Evolutionary conservation across 2,113 vertebrate genomes (phyloP).

Genomic region (Dasyprocta punctata): DNA sequence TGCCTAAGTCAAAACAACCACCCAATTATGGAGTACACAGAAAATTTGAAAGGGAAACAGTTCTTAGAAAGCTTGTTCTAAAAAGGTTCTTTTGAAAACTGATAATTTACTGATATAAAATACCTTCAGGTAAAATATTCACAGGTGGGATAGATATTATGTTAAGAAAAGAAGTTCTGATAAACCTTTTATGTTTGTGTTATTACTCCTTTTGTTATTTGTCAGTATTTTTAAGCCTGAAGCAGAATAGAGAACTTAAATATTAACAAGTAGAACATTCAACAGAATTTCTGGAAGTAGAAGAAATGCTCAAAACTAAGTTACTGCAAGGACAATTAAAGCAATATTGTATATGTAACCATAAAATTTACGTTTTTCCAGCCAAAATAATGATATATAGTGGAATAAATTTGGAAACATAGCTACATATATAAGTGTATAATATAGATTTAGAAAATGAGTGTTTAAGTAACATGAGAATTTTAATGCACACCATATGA

Average conservation of each 20-base stretch:
- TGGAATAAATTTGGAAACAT: not conserved
- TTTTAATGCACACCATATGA: not conserved
- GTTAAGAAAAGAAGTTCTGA: not conserved
- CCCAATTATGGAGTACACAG: not conserved
- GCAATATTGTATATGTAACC: not conserved
- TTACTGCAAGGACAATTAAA: not conserved
- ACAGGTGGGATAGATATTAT: not conserved
- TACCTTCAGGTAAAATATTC: not conserved
- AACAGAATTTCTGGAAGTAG: not conserved
- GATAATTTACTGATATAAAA: not conserved
- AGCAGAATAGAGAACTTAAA: not conserved
- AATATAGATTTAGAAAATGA: not conserved
- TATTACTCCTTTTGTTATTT: not conserved
- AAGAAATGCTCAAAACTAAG: not conserved
- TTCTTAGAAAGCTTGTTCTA: conserved; percentile 4
- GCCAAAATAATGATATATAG: not conserved
- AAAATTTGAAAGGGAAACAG: conserved; percentile 20
- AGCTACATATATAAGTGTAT: not conserved
- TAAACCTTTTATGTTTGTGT: not conserved
- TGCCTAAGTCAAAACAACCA: too few relatives aligned
- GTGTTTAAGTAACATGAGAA: not conserved
- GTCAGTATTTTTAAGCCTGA: not conserved
- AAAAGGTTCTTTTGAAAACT: conserved; percentile 22
- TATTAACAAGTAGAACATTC: not conserved
- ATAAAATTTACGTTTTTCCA: not conserved